Base-by-base conservation (phyloP, 1,140 invertebrate species). In the Trichonephila clavipes region DNA sequence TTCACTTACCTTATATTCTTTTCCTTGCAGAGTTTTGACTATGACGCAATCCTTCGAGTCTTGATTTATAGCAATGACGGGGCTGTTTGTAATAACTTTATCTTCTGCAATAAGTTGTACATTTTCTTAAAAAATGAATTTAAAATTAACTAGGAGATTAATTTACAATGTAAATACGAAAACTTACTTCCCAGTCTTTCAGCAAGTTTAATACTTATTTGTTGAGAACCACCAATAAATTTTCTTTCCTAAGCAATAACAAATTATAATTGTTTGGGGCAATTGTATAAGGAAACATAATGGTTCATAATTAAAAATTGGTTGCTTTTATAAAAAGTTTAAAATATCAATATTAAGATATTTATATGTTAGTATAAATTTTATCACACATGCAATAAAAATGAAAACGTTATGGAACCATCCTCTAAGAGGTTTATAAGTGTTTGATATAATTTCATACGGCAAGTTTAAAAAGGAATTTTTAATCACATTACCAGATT, bases 211-310 rank as follows among this genome's bases (percentile, higher is more conserved):
- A 95, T 90, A 94, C 95, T 95, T 21, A 96, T 95, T 93, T 96
- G 96, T 88, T 95, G 95, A 21, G 95, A 95, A 44, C 96, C 96
- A 72, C 96, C 96, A 62, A 95, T 93, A 85, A 96, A 95, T 94
- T 96, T 96, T 83, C 95, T 94, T 92, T 96, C 96, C 95, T 96
- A 94, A 12, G 51, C n/a, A n/a, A 8, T 18, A 58, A n/a, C 24
- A 69, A 24, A 19, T 16, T n/a, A 24, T 40, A 40, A 40, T 2
- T 40, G 34, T 40, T 40, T 40, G 34, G 1, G 4, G 34, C 3
- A 40, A 40, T 40, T 40, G 34, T 4, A 40, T 40, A 0, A 28
- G 34, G 1, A 40, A 40, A 40, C 34, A 40, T 40, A 40, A 40
- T 40, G 34, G 34, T 40, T 40, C 34, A 40, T 40, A 40, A 40